Evolutionary conservation across 2,113 vertebrate species (phyloP).

Genomic region (Odobenus rosmarus): DNA sequence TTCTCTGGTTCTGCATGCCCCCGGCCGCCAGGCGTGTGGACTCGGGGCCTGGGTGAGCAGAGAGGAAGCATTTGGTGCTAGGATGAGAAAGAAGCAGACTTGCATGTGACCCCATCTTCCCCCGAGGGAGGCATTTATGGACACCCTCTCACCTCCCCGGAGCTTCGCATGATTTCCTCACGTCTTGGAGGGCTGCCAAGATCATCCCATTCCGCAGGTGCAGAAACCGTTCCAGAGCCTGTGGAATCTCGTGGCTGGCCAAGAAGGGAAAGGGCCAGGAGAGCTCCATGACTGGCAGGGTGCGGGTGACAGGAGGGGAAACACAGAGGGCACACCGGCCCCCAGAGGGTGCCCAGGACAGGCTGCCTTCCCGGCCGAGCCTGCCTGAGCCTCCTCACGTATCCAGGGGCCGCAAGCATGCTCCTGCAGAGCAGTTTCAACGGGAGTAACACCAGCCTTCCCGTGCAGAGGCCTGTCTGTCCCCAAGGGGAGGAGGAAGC

Average conservation of each 20-base stretch:
- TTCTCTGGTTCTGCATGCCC: rapidly evolving
- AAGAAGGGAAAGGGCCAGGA: neutral
- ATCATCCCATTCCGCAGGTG: neutral
- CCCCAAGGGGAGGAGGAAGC: slow-evolving; percentile 42
- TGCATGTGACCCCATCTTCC: rapidly evolving
- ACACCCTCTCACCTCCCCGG: rapidly evolving
- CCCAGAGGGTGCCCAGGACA: neutral
- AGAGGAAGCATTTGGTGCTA: neutral
- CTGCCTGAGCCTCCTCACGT: neutral
- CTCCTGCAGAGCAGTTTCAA: neutral
- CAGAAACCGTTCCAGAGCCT: neutral
- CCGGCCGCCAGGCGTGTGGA: rapidly evolving
- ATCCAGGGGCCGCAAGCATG: rapidly evolving
- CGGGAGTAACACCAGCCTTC: neutral
- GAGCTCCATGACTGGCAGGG: neutral
- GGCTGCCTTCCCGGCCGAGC: rapidly evolving
- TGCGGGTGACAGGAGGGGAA: neutral
- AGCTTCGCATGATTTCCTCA: rapidly evolving
- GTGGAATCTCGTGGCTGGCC: rapidly evolving
- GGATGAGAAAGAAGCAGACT: neutral
- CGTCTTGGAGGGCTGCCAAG: rapidly evolving
- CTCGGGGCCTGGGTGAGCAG: neutral
- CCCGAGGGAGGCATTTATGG: rapidly evolving
- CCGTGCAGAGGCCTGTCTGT: neutral
- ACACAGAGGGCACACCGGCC: too few relatives aligned